Percentiles rank a stretch among this genome's conserved stretches.
Conservation (phyloP, 1,140 invertebrate species). For the Drosophila littoralis region DNA sequence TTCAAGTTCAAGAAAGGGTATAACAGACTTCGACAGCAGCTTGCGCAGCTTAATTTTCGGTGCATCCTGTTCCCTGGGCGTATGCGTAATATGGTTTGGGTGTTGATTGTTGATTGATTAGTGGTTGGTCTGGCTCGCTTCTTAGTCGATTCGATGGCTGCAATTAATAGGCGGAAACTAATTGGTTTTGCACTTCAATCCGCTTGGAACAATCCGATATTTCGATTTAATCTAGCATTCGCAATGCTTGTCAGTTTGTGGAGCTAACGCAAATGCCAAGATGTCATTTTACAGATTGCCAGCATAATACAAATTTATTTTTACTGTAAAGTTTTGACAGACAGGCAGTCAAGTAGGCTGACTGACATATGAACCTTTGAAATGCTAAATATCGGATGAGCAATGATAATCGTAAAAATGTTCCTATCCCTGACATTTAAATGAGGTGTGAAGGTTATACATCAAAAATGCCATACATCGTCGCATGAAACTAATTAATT, state of each 20-base stretch:
- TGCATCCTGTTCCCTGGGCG: too few relatives aligned
- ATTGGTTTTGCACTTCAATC: conserved; percentile 34
- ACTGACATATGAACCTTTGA: not conserved
- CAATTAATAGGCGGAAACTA: conserved; percentile 41
- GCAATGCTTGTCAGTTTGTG: too few relatives aligned
- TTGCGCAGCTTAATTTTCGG: too few relatives aligned
- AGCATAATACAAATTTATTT: conserved; percentile 11
- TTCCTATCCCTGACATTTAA: conserved; percentile 1
- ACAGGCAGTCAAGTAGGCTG: not conserved
- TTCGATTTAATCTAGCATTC: too few relatives aligned
- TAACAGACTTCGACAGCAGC: too few relatives aligned
- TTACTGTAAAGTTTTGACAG: not conserved
- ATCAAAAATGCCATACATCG: not conserved
- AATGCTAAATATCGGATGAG: not conserved
- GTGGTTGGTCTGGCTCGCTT: not conserved
- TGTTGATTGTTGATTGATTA: conserved; percentile 29
- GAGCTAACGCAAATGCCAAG: conserved; percentile 10
- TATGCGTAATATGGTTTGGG: conserved; percentile 7
- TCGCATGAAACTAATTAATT: conserved; percentile 52
- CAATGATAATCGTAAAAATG: not conserved
- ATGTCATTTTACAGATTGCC: conserved; percentile 31
- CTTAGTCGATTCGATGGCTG: conserved; percentile 5
- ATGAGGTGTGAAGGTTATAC: conserved; percentile 12
- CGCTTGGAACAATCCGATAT: not conserved
- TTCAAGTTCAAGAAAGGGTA: too few relatives aligned